Evolutionary conservation across 2,113 vertebrate genomes (phyloP).

Genomic region (Carassius carassius): DNA sequence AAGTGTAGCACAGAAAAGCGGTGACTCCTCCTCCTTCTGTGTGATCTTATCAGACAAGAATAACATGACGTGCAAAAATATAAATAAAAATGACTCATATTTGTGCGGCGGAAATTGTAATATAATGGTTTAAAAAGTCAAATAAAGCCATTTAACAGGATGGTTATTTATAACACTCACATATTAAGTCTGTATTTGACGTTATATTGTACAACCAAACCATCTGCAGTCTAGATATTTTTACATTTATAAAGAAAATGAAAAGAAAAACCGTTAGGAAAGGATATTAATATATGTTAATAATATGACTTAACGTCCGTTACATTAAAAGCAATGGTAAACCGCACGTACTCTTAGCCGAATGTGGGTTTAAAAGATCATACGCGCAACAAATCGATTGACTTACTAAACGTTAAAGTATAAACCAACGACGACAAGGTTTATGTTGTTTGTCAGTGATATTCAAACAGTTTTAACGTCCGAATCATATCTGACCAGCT

Average conservation of each 20-base stretch:
- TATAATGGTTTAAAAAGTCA: not conserved
- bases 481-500: not conserved
- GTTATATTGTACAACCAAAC: not conserved
- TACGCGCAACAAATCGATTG: not conserved
- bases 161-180: not conserved
- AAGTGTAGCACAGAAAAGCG: not conserved
- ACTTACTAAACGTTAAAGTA: too few relatives aligned
- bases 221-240: not conserved
- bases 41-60: slow-evolving; percentile 6
- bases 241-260: not conserved
- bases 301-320: not conserved
- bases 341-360: not conserved
- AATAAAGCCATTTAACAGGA: not conserved
- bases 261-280: not conserved
- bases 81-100: not conserved
- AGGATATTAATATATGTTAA: not conserved
- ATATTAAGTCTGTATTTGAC: not conserved
- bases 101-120: not conserved
- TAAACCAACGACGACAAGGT: not conserved
- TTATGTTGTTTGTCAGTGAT: not conserved
- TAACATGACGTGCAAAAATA: not conserved
- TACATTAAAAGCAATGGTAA: not conserved
- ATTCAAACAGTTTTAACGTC: not conserved
- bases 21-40: not conserved
- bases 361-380: not conserved